Evolutionary conservation across 2,888 invertebrate genomes (phyloP).

Genomic region (Dolichomitus sp.): DNA sequence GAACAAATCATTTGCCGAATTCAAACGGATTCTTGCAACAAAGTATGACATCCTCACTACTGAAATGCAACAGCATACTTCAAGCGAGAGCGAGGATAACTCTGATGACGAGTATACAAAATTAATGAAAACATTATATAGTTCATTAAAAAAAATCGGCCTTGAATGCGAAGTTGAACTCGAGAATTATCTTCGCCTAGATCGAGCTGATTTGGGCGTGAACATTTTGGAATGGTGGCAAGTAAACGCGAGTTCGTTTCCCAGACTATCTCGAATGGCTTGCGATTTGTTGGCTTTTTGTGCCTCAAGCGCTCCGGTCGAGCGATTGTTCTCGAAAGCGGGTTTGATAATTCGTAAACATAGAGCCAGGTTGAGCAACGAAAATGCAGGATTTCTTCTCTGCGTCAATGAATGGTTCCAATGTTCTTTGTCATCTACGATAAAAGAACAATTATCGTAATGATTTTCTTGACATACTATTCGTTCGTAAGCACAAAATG

Average conservation of each 20-base stretch:
- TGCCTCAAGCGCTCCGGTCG: too few species aligned
- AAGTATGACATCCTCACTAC: slow-evolving; percentile 5
- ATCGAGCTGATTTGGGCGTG: slow-evolving; percentile 20
- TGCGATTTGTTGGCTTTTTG: too few species aligned
- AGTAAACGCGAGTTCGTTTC: too few species aligned
- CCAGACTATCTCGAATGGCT: too few species aligned
- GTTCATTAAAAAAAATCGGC: neutral
- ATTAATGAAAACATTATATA: slow-evolving; percentile 11
- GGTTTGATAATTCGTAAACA: too few species aligned
- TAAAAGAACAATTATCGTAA: neutral
- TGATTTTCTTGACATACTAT: too few species aligned
- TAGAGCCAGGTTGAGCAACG: too few species aligned
- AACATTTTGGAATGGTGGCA: slow-evolving; percentile 46
- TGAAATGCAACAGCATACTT: neutral
- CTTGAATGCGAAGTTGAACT: slow-evolving; percentile 12
- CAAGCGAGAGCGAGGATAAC: neutral
- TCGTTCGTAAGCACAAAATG: too few species aligned
- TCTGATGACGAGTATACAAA: slow-evolving; percentile 15
- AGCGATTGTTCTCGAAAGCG: too few species aligned
- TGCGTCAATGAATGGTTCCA: slow-evolving; percentile 50
- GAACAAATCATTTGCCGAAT: slow-evolving; percentile 21
- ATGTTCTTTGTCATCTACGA: slow-evolving; percentile 1
- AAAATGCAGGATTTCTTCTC: slow-evolving; percentile 30
- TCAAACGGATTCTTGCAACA: slow-evolving; percentile 35
- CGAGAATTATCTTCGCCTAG: slow-evolving; percentile 29